Evolutionary conservation across 1,140 invertebrate species (phyloP).

Genomic region (Brachionus koreanus): DNA sequence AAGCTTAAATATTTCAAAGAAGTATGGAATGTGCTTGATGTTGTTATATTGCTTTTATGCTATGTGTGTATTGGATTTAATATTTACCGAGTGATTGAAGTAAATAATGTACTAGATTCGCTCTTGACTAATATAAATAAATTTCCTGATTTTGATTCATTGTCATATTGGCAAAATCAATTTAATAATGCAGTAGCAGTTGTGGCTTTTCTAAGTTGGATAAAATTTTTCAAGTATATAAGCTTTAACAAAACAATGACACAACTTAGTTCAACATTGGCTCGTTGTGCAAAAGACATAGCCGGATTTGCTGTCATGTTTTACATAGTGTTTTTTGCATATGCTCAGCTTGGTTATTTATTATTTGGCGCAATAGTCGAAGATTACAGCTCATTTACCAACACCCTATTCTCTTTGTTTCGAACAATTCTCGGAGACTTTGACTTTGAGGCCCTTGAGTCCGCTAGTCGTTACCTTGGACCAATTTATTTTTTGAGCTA

Average conservation of each 20-base stretch:
- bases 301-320: conserved; percentile 75
- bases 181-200: conserved; percentile 46
- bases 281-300: conserved; percentile 69
- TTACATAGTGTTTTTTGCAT: conserved; percentile 75
- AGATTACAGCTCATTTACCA: conserved; percentile 43
- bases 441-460: conserved; percentile 68
- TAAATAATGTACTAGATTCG: conserved; percentile 28
- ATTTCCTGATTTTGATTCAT: conserved; percentile 55
- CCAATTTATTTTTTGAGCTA: conserved; percentile 74
- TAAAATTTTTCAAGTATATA: conserved; percentile 65
- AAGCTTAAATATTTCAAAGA: conserved; percentile 57
- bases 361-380: conserved; percentile 58
- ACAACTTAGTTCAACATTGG: conserved; percentile 69
- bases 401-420: conserved; percentile 67
- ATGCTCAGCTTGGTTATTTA: conserved; percentile 64
- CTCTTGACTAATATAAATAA: conserved; percentile 50
- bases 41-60: conserved; percentile 57
- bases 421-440: conserved; percentile 76
- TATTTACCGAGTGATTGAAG: conserved; percentile 44
- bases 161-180: conserved; percentile 52
- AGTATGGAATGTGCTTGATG: conserved; percentile 64
- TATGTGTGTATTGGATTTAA: conserved; percentile 46
- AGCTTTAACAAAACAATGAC: conserved; percentile 75
- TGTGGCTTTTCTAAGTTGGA: conserved; percentile 46
- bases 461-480: conserved; percentile 70